Conservation (phyloP, 2,888 invertebrate genomes). For the Drosophila lutescens region DNA sequence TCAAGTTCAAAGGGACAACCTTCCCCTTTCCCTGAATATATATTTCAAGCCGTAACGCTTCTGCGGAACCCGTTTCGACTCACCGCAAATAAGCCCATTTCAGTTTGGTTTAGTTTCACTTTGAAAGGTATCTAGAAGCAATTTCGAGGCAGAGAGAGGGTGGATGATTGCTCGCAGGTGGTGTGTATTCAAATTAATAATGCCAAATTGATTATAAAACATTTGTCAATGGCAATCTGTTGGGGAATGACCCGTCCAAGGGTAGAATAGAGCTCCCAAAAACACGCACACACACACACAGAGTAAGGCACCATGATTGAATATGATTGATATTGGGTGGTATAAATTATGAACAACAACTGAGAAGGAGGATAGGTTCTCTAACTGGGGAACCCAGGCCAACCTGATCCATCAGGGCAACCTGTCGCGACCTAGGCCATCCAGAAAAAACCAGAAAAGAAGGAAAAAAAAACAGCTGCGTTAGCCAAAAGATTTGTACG, state of each 20-base stretch:
- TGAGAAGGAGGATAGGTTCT: not conserved
- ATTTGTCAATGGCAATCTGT: conserved; percentile 73
- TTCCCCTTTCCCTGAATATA: no score
- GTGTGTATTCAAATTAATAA: conserved; percentile 76
- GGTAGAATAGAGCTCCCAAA: not conserved
- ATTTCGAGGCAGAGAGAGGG: not conserved
- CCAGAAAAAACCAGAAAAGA: no score
- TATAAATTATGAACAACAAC: conserved; percentile 68
- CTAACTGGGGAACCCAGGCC: not conserved
- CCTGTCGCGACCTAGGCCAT: conserved; percentile 66
- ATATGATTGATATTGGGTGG: conserved; percentile 71
- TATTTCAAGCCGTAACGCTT: no score
- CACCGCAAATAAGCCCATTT: not conserved
- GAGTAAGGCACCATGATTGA: conserved; percentile 62
- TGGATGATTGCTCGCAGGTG: conserved; percentile 55
- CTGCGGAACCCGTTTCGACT: not conserved
- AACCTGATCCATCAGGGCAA: conserved; percentile 40
- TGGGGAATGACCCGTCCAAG: conserved; percentile 35
- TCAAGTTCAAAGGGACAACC: no score
- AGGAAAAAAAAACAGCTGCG: conserved; percentile 61
- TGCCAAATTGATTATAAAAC: conserved; percentile 76
- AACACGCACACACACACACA: conserved; percentile 15
- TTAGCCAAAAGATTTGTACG: conserved; percentile 65
- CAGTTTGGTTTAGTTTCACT: not conserved
- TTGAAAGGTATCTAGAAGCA: not conserved